These are phyloP conservation scores for Neoitamus cyanurus DNA, from an alignment of 2,888 invertebrate genomes.

Conservation along the genomic window DNA sequence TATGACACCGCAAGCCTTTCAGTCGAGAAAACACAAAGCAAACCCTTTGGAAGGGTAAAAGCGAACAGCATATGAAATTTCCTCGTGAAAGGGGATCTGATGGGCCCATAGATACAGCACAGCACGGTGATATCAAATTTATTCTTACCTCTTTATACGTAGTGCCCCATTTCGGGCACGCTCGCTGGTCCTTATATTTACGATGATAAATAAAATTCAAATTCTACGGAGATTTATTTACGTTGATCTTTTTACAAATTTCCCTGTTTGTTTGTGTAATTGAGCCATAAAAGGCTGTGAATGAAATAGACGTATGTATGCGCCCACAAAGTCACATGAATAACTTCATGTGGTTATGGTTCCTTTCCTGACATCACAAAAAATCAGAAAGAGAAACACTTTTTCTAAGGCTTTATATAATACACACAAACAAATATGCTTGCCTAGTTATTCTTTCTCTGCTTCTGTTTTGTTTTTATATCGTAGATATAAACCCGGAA, in stretches of 20 bases:
- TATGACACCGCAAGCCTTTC: constrained; percentile 30
- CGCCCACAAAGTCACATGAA: not conserved
- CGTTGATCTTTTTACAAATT: constrained; percentile 47
- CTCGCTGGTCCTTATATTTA: constrained; percentile 10
- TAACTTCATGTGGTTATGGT: not conserved
- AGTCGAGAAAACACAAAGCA: constrained; percentile 18
- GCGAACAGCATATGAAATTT: constrained; percentile 15
- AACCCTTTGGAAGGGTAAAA: not conserved
- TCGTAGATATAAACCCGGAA: not conserved
- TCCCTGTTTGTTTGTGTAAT: constrained; percentile 47
- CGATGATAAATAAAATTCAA: constrained; percentile 47
- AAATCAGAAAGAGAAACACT: not conserved
- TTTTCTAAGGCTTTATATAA: not conserved
- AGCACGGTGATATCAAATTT: constrained; percentile 22
- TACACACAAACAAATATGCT: too few relatives aligned
- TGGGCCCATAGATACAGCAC: not conserved
- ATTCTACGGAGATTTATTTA: constrained; percentile 45
- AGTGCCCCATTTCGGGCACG: not conserved
- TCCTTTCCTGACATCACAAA: not conserved
- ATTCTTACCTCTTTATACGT: constrained; percentile 4
- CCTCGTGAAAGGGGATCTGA: not conserved
- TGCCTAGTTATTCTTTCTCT: not conserved
- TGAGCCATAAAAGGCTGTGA: constrained; percentile 49
- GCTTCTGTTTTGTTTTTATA: not conserved
- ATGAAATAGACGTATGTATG: constrained; percentile 34